phyloP scores from a whole-genome alignment of 2,888 invertebrate species.

The Heterodera filipjevi region DNA sequence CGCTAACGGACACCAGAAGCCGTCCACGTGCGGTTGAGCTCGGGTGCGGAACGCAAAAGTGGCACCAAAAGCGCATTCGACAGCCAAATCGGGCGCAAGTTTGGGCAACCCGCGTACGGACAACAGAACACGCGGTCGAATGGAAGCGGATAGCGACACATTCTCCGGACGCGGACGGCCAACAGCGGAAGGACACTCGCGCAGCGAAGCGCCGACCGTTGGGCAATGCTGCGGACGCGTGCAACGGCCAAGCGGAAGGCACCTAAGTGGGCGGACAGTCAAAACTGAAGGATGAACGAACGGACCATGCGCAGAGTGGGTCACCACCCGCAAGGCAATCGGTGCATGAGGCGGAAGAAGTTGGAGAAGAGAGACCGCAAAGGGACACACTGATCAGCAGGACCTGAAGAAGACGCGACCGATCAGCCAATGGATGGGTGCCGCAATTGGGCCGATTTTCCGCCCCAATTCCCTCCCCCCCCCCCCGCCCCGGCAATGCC shows the following conservation, averaged over 20 bases:
- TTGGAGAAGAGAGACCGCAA: conserved; percentile 3
- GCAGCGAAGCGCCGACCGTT: conserved; percentile 30
- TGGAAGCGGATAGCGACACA: conserved; percentile 30
- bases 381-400: conserved; percentile 26
- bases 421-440: background rate
- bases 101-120: conserved; percentile 15
- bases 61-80: conserved; percentile 5
- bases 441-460: background rate
- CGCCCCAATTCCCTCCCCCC: background rate
- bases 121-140: background rate
- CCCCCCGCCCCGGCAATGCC: background rate
- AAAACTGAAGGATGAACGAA: conserved; percentile 30
- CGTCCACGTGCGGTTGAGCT: background rate
- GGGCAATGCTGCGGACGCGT: conserved; percentile 44
- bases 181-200: conserved; percentile 41
- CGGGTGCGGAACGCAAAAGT: conserved; percentile 11
- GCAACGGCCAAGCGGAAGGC: conserved; percentile 52
- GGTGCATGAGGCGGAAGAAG: conserved; percentile 59
- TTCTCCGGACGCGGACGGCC: conserved; percentile 43
- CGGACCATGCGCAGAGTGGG: conserved; percentile 68
- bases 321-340: conserved; percentile 66
- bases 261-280: background rate
- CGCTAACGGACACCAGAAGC: background rate
- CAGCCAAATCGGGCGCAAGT: background rate
- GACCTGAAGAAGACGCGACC: background rate